These are phyloP conservation scores for Tenthredo notha DNA, from an alignment of 2,888 invertebrate genomes.

Conservation along the genomic window DNA sequence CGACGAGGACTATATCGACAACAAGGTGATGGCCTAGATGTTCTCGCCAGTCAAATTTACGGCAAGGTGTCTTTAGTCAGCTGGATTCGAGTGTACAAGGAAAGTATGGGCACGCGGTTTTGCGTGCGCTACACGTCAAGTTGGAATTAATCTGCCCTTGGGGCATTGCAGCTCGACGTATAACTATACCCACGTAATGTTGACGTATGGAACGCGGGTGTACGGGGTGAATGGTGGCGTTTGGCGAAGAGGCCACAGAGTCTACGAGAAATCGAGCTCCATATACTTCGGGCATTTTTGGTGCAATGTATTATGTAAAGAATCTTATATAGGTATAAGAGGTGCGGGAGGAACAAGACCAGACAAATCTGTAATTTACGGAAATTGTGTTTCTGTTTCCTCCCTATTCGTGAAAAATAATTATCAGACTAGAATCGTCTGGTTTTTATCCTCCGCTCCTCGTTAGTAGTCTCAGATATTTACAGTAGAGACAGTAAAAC, in stretches of 20 bases:
- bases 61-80: not conserved
- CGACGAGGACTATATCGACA: slow-evolving; percentile 73
- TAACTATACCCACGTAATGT: not conserved
- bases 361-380: not conserved
- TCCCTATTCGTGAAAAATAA: not conserved
- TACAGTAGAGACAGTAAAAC: not conserved
- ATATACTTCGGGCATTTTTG: slow-evolving; percentile 54
- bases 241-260: not conserved
- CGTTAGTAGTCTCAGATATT: slow-evolving; percentile 54
- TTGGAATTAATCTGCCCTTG: slow-evolving; percentile 10
- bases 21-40: slow-evolving; percentile 67
- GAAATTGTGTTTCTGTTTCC: not conserved
- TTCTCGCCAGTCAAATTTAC: not conserved
- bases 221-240: not conserved
- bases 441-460: not conserved
- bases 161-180: slow-evolving; percentile 3
- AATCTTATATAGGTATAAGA: slow-evolving; percentile 44
- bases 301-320: slow-evolving; percentile 54
- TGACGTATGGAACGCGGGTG: too few relatives aligned
- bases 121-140: not conserved
- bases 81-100: not conserved
- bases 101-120: not conserved
- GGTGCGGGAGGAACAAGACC: not conserved
- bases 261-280: slow-evolving; percentile 3
- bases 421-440: not conserved